Evolutionary conservation across 2,797 vertebrate genomes (phyloP).

Genomic region (Dendrocincla fuliginosa): DNA sequence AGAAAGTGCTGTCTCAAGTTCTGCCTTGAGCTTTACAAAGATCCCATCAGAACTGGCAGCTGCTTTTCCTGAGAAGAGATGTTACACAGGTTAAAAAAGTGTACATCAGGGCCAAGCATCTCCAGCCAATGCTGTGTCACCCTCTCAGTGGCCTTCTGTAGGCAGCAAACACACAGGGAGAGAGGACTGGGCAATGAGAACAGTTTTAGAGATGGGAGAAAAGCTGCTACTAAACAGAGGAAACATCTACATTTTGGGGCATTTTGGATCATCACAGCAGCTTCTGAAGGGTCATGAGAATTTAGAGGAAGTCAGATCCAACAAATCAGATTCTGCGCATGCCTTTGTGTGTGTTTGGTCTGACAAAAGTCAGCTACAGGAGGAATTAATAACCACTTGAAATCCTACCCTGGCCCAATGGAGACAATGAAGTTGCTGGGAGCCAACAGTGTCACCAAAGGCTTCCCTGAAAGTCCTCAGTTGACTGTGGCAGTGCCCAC

Average conservation of each 20-base stretch:
- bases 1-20: neutral
- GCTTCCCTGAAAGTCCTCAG: neutral
- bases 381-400: neutral
- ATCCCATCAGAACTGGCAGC: neutral
- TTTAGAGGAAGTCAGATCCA: neutral
- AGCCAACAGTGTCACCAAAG: neutral
- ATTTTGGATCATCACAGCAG: neutral
- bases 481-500: neutral
- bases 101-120: fast-evolving
- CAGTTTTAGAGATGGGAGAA: neutral
- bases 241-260: neutral
- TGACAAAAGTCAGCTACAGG: neutral
- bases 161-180: neutral
- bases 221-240: neutral
- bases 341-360: neutral
- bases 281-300: neutral
- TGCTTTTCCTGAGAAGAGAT: neutral
- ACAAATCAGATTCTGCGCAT: fast-evolving
- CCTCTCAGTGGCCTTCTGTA: too few relatives aligned
- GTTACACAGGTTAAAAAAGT: neutral
- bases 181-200: neutral
- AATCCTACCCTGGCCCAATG: neutral
- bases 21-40: neutral
- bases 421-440: neutral
- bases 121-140: neutral